These are phyloP conservation scores for Galeruca laticollis DNA, from an alignment of 2,888 invertebrate genomes.

Conservation along the genomic window DNA sequence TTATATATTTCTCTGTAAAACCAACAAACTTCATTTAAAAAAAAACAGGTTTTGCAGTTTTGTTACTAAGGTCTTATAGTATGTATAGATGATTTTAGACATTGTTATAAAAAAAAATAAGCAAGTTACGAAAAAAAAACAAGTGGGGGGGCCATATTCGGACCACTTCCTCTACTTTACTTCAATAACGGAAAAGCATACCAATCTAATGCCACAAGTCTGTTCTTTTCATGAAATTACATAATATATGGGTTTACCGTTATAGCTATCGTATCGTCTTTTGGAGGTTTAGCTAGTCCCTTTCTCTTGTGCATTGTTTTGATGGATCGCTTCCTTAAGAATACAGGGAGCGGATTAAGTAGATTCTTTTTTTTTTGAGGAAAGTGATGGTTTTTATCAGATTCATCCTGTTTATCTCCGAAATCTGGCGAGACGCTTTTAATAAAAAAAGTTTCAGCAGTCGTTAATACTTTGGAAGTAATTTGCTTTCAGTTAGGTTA, in stretches of 20 bases:
- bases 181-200: neutral
- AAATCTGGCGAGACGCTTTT: neutral
- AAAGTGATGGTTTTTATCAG: neutral
- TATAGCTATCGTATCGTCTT: neutral
- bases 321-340: conserved; percentile 18
- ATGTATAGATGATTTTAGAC: too few relatives aligned
- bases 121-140: too few relatives aligned
- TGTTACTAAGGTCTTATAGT: too few relatives aligned
- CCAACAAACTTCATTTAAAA: too few relatives aligned
- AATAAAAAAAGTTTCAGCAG: neutral
- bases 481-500: neutral
- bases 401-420: conserved; percentile 2
- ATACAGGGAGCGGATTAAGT: conserved; percentile 10
- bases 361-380: neutral
- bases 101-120: too few relatives aligned
- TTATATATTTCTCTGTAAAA: too few relatives aligned
- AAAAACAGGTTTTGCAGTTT: too few relatives aligned
- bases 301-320: conserved; percentile 7
- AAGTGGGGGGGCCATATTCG: too few relatives aligned
- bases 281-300: neutral
- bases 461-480: neutral
- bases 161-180: too few relatives aligned
- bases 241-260: neutral
- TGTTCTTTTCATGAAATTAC: neutral
- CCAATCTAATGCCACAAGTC: neutral